phyloP scores from a whole-genome alignment of 2,113 vertebrate species.

The Gallinago jamesoni region DNA sequence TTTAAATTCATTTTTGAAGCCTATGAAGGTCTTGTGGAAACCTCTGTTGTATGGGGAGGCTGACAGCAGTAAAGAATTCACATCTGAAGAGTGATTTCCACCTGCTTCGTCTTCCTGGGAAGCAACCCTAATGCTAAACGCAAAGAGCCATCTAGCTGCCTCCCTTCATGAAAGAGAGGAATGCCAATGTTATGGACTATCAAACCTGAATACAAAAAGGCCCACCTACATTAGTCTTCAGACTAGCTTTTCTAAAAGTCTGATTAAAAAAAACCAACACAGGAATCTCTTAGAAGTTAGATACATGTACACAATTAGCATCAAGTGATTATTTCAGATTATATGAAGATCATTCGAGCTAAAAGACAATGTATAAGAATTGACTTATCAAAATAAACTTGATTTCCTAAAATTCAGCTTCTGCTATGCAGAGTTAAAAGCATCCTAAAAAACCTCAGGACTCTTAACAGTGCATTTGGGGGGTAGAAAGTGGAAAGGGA shows the following conservation, averaged over 20 bases:
- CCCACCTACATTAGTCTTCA: not conserved
- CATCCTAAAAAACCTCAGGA: not conserved
- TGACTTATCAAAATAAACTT: not conserved
- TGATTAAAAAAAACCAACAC: not conserved
- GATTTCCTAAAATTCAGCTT: not conserved
- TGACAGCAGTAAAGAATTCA: not conserved
- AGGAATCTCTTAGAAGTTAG: not conserved
- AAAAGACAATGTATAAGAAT: not conserved
- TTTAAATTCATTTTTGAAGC: not conserved
- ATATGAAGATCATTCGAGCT: not conserved
- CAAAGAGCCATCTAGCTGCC: not conserved
- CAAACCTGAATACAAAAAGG: not conserved
- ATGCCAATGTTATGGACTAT: not conserved
- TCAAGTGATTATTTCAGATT: not conserved
- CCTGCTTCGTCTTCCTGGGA: not conserved
- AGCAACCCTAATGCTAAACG: not conserved
- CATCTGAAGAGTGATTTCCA: not conserved
- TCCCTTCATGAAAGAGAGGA: not conserved
- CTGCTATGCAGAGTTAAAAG: not conserved
- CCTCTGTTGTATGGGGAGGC: not conserved
- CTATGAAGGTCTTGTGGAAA: not conserved
- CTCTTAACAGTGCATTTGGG: not conserved
- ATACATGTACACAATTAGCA: not conserved
- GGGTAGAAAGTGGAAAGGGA: not conserved
- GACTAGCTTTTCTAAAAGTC: not conserved